Conservation (phyloP, 2,113 vertebrate species). For the Taxidea taxus region DNA sequence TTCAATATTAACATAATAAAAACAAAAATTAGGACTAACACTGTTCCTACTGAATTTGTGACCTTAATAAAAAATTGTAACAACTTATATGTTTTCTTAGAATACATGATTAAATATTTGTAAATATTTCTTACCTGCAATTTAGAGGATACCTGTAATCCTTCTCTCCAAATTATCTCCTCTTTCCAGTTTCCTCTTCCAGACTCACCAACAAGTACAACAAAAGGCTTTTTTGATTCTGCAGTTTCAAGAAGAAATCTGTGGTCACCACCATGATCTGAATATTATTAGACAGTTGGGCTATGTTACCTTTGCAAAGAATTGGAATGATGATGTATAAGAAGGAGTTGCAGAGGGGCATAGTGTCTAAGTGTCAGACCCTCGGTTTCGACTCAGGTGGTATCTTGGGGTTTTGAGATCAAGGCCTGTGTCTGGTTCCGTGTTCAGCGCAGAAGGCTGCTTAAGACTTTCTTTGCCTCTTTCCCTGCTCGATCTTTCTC, state of each 20-base stretch:
- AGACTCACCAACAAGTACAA: neutral
- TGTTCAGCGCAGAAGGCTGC: neutral
- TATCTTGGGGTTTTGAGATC: neutral
- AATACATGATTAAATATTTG: neutral
- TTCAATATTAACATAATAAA: neutral
- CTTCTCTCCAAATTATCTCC: too few relatives aligned
- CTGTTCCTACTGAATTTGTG: neutral
- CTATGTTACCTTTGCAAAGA: neutral
- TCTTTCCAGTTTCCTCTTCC: neutral
- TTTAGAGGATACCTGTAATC: neutral
- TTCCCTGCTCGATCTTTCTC: neutral
- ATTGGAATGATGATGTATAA: neutral
- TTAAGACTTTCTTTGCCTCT: neutral
- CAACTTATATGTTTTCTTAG: neutral
- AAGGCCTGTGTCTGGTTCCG: neutral
- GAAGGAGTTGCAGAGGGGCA: neutral
- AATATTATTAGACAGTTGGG: neutral
- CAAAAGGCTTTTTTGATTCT: neutral
- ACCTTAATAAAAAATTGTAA: neutral
- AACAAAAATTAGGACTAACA: neutral
- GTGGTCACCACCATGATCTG: neutral
- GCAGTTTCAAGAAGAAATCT: neutral
- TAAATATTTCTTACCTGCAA: neutral
- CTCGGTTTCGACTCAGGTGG: neutral
- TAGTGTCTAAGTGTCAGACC: too few relatives aligned